Percentiles rank a stretch among this genome's conserved stretches.
Evolutionary conservation across 2,113 vertebrate species (phyloP).

Genomic region (Romanogobio albipinnatus): DNA sequence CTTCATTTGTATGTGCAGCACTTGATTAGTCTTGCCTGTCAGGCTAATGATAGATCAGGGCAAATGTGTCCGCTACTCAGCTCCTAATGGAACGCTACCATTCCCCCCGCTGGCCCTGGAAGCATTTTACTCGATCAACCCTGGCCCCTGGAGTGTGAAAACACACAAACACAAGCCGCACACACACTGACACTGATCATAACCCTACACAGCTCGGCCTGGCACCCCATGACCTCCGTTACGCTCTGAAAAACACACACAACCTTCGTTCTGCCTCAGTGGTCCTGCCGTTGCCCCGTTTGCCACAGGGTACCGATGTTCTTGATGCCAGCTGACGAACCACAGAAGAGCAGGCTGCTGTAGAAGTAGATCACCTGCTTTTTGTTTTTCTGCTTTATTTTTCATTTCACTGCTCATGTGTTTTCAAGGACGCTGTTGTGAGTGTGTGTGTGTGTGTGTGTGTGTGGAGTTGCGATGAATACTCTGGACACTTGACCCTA

Average conservation of each 20-base stretch:
- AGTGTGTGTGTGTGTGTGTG: conserved; percentile 1
- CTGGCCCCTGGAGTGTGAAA: conserved; percentile 31
- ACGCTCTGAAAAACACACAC: conserved; percentile 30
- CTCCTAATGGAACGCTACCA: conserved; percentile 31
- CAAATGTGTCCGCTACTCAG: conserved; percentile 28
- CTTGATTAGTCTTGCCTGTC: conserved; percentile 51
- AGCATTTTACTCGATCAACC: conserved; percentile 28
- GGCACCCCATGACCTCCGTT: conserved; percentile 7
- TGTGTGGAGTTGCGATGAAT: conserved; percentile 45
- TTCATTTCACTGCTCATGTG: conserved; percentile 23
- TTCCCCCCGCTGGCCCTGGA: conserved; percentile 40
- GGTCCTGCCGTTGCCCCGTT: conserved; percentile 22
- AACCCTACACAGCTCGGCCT: conserved; percentile 19
- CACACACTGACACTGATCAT: conserved; percentile 36
- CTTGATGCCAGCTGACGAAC: conserved; percentile 29
- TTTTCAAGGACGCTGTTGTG: conserved; percentile 51
- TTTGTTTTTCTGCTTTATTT: conserved; percentile 43
- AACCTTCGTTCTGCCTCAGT: conserved; percentile 37
- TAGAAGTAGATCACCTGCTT: conserved; percentile 48
- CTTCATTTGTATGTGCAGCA: conserved; percentile 43
- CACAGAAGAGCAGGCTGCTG: conserved; percentile 18
- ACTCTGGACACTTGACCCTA: conserved; percentile 50
- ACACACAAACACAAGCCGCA: neutral
- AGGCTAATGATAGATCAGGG: conserved; percentile 43
- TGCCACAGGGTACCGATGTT: conserved; percentile 36